Conservation (phyloP, 2,797 vertebrate genomes). For the Spinibarbus caldwelli region DNA sequence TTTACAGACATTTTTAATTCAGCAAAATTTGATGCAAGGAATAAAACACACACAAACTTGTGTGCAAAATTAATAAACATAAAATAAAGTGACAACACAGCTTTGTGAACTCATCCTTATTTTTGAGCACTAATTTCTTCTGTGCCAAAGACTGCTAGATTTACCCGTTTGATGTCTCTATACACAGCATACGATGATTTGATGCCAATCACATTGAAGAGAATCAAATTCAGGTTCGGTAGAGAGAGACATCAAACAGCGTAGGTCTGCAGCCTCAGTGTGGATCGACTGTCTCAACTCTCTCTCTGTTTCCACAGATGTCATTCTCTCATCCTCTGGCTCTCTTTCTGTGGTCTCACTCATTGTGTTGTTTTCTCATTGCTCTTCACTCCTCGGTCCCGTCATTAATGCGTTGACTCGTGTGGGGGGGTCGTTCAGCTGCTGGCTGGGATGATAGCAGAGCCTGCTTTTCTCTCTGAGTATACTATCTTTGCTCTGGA, state of each 20-base stretch:
- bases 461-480: conserved; percentile 99
- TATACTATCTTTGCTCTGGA: conserved; percentile 99
- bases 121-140: conserved; percentile 33
- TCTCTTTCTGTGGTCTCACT: conserved; percentile 61
- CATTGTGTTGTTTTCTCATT: conserved; percentile 86
- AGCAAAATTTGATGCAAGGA: background rate
- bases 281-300: conserved; percentile 67
- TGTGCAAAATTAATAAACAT: background rate
- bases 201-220: no score
- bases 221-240: background rate
- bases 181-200: background rate
- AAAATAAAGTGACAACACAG: background rate
- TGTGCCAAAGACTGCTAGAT: conserved; percentile 62
- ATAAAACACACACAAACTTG: background rate
- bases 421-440: conserved; percentile 84
- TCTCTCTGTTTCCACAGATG: conserved; percentile 46
- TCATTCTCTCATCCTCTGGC: conserved; percentile 51
- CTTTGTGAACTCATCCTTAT: conserved; percentile 1
- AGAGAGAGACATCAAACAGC: conserved; percentile 72
- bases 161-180: conserved; percentile 71
- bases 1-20: background rate
- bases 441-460: conserved; percentile 99
- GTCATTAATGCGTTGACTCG: conserved; percentile 72
- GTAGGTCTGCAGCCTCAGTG: conserved; percentile 66
- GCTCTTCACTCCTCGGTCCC: conserved; percentile 74